Evolutionary conservation across 2,888 invertebrate genomes (phyloP), one percentile per base, ranked within the genome.

Genomic region (Yponomeuta cagnagella): DNA sequence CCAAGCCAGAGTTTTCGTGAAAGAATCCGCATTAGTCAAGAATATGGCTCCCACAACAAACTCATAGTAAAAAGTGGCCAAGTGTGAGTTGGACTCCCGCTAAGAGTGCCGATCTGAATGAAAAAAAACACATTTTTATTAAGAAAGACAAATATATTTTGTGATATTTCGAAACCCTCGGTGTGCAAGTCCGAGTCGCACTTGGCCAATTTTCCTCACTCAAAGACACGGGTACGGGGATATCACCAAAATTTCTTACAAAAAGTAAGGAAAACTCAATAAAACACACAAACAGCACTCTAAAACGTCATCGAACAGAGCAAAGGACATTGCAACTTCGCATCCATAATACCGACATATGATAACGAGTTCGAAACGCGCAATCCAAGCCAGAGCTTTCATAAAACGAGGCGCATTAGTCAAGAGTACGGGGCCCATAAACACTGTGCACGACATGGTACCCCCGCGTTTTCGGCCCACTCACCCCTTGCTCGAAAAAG

Each of bases 401-500:
- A 88, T 89, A 88, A 89, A 88, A 89, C 83, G 84, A 85, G 87
- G 86, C 87, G 88, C 89, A 85, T 88, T 88, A 89, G 89, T 88
- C 88, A 88, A 89, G 89, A 89, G 88, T 88, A 89, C 85, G 82
- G 85, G 82, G 85, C 84, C 85, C 85, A 87, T 89, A 90, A 90
- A 90, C 88, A 87, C 83, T 10, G 43, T 12, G 48, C 68, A 66
- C 23, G 67, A 71, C 48, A 58, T 23, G 52, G 15, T 58, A 58
- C 52, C 52, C 43, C 68, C 48, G 52, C 71, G 30, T 31, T 10
- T 9, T 65, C 65, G 82, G 43, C 52, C 52, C 82, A 73, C 80
- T 90, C 91, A 92, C 91, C 91, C 91, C 90, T 91, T 90, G 86
- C 89, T 86, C 78, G 88, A 91, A 91, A 90, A 90, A 87, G 87